Base-by-base conservation (phyloP, 1,140 invertebrate genomes). In the Dinoponera quadriceps region DNA sequence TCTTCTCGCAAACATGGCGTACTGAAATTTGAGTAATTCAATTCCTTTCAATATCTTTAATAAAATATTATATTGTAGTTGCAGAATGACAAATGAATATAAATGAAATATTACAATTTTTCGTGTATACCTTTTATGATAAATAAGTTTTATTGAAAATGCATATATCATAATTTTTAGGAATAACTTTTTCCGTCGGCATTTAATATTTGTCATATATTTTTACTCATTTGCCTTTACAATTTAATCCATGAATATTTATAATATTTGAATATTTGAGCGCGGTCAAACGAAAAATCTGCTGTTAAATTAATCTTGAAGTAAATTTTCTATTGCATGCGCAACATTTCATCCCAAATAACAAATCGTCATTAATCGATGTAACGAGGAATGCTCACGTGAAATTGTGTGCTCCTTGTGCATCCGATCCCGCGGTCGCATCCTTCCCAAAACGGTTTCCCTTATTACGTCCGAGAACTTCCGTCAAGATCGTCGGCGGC, bases 1-100 rank as follows among this genome's bases (percentile, higher is more conserved):
- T 92, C 90, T 54, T 91, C 87, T 4, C 89, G 87, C 20, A 93
- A 71, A 72, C 90, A 91, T 20, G 86, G 75, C 18, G 82, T 65
- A 54, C 85, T 84, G 27, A 73, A 75, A 85, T 77, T 25, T 5
- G 7, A 74, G 73, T 44, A 63, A 83, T 74, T 62, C 16, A 2
- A 16, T 66, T 33, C 54, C 14, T 5, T 69, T 57, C 7, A 38
- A 55, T 55, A 69, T 69, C 38, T 78, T 13, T 29, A 0, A 57
- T 16, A 14, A 77, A 54, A 44, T 48, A 5, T 78, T n/a, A n/a
- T 20, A 44, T 38, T 16, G 13, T 54, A 54, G 25, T 68, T 4
- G 13, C 4, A 44, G 0, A 44, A 11, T 44, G 38, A 44, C 38
- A 11, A 44, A 9, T 44, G 38, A 9, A 44, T 11, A 44, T 9